Conservation (phyloP, 2,888 invertebrate genomes). For the Brachyptera putata region DNA sequence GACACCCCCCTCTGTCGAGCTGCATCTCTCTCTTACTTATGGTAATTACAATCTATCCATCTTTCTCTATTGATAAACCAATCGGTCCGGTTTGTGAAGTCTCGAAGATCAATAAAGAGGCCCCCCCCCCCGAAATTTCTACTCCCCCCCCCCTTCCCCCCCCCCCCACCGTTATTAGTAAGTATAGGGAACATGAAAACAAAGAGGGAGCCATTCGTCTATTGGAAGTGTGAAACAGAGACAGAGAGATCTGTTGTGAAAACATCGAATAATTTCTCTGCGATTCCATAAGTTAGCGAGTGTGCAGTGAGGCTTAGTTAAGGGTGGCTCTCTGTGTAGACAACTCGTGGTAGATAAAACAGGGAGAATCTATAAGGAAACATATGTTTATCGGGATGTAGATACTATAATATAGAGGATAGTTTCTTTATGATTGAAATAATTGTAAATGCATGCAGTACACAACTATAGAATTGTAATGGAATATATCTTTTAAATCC, state of each 20-base stretch:
- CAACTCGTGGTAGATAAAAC: not conserved
- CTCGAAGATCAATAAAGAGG: slow-evolving; percentile 20
- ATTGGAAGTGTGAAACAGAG: slow-evolving; percentile 17
- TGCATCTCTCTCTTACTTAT: not conserved
- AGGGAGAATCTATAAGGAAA: no score
- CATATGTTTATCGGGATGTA: no score
- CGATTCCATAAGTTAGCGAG: not conserved
- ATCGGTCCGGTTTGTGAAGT: slow-evolving; percentile 20
- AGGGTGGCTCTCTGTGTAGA: not conserved
- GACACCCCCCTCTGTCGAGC: slow-evolving; percentile 1
- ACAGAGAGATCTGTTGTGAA: slow-evolving; percentile 17
- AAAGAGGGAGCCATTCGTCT: slow-evolving; percentile 12
- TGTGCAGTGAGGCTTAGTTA: not conserved
- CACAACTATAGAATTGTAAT: no score
- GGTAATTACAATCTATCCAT: slow-evolving; percentile 8
- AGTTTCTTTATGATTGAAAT: no score
- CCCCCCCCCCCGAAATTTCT: not conserved
- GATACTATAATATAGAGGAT: no score
- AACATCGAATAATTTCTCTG: slow-evolving; percentile 16
- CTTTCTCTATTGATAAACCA: slow-evolving; percentile 19
- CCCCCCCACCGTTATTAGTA: slow-evolving; percentile 19
- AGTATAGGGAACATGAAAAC: slow-evolving; percentile 19
- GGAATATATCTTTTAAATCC: no score
- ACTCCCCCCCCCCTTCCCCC: not conserved
- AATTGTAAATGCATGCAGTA: no score